phyloP scores from a whole-genome alignment of 2,113 vertebrate species.

The Aldabrachelys gigantea region DNA sequence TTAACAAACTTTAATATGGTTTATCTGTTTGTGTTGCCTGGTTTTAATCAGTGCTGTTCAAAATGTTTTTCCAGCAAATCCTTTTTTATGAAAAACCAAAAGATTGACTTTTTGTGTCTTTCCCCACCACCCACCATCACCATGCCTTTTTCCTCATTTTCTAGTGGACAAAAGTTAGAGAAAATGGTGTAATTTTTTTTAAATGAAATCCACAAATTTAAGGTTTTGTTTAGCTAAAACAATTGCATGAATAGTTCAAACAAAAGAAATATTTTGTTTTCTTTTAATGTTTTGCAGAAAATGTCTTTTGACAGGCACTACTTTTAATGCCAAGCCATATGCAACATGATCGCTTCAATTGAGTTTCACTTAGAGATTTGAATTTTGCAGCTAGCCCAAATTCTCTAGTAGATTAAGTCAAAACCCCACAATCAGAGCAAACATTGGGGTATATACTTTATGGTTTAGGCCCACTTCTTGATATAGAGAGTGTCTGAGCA shows the following conservation, averaged over 20 bases:
- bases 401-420: background rate
- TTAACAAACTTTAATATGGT: background rate
- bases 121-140: background rate
- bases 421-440: background rate
- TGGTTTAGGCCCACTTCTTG: background rate
- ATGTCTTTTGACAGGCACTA: background rate
- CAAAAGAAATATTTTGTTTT: background rate
- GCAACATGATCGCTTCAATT: background rate
- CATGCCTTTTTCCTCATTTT: background rate
- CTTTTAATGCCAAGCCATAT: background rate
- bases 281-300: background rate
- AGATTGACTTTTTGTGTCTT: background rate
- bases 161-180: background rate
- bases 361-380: background rate
- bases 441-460: background rate
- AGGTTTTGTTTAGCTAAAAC: background rate
- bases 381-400: background rate
- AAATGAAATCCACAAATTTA: background rate
- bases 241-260: background rate
- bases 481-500: background rate
- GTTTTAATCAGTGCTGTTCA: slow-evolving; percentile 38
- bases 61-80: slow-evolving; percentile 6
- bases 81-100: rapidly evolving
- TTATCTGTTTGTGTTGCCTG: slow-evolving; percentile 32
- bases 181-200: background rate